Evolutionary conservation across 37 sponge, comb jelly and placozoan genomes (phyloP), one percentile per base, ranked within the genome.

Genomic region (Hormiphora californensis): DNA sequence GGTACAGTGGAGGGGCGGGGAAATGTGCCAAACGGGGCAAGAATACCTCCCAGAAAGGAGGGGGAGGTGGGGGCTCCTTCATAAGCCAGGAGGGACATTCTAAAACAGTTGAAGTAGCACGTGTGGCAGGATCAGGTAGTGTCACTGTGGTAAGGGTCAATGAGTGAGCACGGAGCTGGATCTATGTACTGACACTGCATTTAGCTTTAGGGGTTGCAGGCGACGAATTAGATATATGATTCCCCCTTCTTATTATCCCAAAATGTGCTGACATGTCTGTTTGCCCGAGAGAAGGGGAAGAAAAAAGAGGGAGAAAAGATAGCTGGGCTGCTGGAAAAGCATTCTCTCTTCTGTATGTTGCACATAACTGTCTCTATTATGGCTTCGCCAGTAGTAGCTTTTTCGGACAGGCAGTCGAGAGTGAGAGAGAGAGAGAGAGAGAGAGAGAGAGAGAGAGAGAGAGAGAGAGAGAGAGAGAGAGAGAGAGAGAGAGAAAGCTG

Each of bases 41-140:
- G 43, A 46, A 46, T 4, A 73, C 81, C 11, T 23, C 43, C 27
- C 81, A 73, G 46, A 73, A 73, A 36, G 44, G 36, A 4, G 81
- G 81, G 12, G 81, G 81, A 28, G 81, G 81, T 19, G 81, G 81
- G 2, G 81, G 81, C 35, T 73, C 81, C 12, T 36, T 73, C 25
- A 46, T 73, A 23, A 33, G 15, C 46, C 25, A 21, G 17, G 46
- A 73, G 28, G 81, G 46, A 23, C 9, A 23, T 11, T 73, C 43
- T 28, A 1, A 28, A 11, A 12, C 12, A 43, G 43, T 73, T 40
- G 23, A 8, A 39, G 23, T 15, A 11, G 43, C 81, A 9, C 19
- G 38, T 22, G 15, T 3, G 7, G n/a, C 35, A n/a, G 81, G 81
- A 40, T 46, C 43, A 22, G 81, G 81, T 1, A 7, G 43, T 1